These are phyloP conservation scores for Lithophane ornitopus DNA, from an alignment of 2,888 invertebrate genomes.

Conservation along the genomic window DNA sequence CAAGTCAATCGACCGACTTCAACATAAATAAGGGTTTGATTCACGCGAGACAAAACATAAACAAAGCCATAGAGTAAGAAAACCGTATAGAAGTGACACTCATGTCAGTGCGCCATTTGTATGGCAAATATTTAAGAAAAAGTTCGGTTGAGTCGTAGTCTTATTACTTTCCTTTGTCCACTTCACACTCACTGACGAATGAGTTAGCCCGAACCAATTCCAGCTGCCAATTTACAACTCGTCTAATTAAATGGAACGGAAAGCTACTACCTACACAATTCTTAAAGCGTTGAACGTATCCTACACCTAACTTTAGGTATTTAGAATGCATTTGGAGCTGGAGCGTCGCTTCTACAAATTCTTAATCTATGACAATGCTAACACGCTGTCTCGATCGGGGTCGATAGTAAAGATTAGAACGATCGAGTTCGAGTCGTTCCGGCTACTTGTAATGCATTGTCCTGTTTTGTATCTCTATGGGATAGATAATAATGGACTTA, in stretches of 20 bases:
- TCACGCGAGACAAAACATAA: constrained; percentile 55
- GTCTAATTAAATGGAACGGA: no score
- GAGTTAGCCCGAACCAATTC: no score
- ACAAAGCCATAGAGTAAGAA: constrained; percentile 29
- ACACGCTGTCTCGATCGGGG: constrained; percentile 57
- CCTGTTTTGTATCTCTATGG: constrained; percentile 39
- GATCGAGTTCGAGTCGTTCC: constrained; percentile 36
- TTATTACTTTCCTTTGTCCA: no score
- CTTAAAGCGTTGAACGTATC: background rate
- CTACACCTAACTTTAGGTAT: background rate
- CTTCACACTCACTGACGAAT: no score
- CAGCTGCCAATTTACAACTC: no score
- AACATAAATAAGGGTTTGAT: constrained; percentile 58
- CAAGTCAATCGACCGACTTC: constrained; percentile 59
- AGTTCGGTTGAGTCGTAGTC: no score
- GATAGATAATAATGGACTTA: constrained; percentile 37
- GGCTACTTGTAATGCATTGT: constrained; percentile 50
- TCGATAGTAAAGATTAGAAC: constrained; percentile 56
- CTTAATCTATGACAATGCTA: constrained; percentile 44
- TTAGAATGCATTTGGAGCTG: background rate
- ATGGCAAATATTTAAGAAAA: no score
- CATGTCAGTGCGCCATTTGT: no score
- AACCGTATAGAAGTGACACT: background rate
- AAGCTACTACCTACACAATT: background rate
- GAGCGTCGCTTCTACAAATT: background rate